Evolutionary conservation across 2,797 vertebrate genomes (phyloP), one percentile per base, ranked within the genome.

Genomic region (Numenius phaeopus): DNA sequence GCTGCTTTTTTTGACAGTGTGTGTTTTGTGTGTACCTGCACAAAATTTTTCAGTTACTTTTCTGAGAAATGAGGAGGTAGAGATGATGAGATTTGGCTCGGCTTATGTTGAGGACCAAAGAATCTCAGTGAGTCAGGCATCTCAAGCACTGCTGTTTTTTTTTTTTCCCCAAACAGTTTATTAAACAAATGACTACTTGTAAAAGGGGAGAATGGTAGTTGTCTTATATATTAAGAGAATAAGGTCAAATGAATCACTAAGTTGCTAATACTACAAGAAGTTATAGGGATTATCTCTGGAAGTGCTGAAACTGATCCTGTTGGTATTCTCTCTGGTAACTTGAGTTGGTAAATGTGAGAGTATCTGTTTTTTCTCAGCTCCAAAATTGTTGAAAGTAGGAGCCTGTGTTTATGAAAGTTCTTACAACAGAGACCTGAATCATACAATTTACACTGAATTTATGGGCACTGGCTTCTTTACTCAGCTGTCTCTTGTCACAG

Each of bases 351-450:
- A 86, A 94, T 94, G 71, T 83, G 64, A 94, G 75, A 87, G 37
- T 77, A 71, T 96, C 90, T 96, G 90, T 92, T 96, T 96, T 92
- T 91, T 88, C 93, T 96, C 82, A 90, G 49, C 78, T 96, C 81
- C 78, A 87, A 81, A 93, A 93, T 92, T 92, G 93, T 91, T 96
- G 94, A 89, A 94, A 94, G 86, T 94, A 83, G 86, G 71, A 97
- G 64, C 81, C 32, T 90, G 42, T 96, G 89, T 97, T 97, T 97
- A 79, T 90, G 70, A 59, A 96, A 96, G 83, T 77, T 96, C 93
- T 90, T 96, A 80, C 64, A 96, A 96, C 92, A 91, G 93, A 92
- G 75, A 87, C 73, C 93, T 96, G 94, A 96, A 89, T 96, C 95
- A 95, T 94, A 83, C 78, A 50, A 85, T 96, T 95, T 89, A 87